Conservation (phyloP, 1,140 invertebrate species). For the Lasioglossum baleicum region DNA sequence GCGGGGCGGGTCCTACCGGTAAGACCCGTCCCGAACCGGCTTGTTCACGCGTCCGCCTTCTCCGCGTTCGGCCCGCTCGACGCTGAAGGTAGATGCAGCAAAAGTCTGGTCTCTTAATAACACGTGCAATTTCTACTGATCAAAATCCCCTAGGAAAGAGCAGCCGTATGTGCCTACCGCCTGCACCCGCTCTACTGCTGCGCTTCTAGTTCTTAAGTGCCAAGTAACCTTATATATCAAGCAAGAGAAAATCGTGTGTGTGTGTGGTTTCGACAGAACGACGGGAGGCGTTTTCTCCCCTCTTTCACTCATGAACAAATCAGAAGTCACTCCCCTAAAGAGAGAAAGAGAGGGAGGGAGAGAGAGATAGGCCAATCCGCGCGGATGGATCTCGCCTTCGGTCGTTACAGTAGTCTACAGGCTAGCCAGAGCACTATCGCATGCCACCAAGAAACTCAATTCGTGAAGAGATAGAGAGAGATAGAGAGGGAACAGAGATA, state of each 20-base stretch:
- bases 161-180: conserved; percentile 63
- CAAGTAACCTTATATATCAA: conserved; percentile 54
- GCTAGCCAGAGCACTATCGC: conserved; percentile 68
- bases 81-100: conserved; percentile 53
- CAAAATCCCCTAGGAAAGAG: conserved; percentile 53
- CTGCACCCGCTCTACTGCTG: conserved; percentile 68
- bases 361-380: conserved; percentile 46
- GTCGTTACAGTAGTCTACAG: conserved; percentile 44
- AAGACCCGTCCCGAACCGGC: too few species aligned
- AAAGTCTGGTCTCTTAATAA: conserved; percentile 57
- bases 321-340: conserved; percentile 35
- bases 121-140: conserved; percentile 67
- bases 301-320: conserved; percentile 38
- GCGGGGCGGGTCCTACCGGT: too few species aligned
- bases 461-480: conserved; percentile 38
- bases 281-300: conserved; percentile 26
- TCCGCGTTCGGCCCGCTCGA: conserved; percentile 47
- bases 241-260: conserved; percentile 37
- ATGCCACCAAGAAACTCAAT: conserved; percentile 71
- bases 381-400: conserved; percentile 33
- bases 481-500: conserved; percentile 40
- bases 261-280: conserved; percentile 18
- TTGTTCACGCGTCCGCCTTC: conserved; percentile 42
- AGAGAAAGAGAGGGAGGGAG: not conserved
- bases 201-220: conserved; percentile 52